phyloP scores from a whole-genome alignment of 2,113 vertebrate species.

The Crotalus horridus region DNA sequence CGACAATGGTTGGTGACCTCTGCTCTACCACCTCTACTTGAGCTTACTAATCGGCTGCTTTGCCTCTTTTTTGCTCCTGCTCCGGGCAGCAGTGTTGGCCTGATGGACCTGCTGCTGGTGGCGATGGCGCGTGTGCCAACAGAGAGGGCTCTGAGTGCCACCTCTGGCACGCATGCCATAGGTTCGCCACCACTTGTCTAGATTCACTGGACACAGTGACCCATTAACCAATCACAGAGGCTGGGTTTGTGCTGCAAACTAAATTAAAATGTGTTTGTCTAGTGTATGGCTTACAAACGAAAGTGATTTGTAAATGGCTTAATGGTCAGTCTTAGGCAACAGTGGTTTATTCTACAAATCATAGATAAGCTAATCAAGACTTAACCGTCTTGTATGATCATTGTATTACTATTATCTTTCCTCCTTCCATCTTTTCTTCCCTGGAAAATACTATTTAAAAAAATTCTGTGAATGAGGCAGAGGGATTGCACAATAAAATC shows the following conservation, averaged over 20 bases:
- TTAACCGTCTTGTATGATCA: not conserved
- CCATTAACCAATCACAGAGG: not conserved
- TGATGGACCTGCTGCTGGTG: too few species aligned
- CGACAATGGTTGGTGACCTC: too few species aligned
- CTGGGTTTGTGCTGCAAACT: not conserved
- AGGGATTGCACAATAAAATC: not conserved
- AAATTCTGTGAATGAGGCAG: not conserved
- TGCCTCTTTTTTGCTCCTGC: too few species aligned
- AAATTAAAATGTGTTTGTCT: not conserved
- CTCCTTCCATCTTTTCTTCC: not conserved
- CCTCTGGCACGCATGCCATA: too few species aligned
- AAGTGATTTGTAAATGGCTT: not conserved
- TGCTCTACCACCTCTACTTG: too few species aligned
- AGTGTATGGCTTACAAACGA: not conserved
- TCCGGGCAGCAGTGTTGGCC: too few species aligned
- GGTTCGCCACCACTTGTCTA: not conserved
- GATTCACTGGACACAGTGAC: not conserved
- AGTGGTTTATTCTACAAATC: not conserved
- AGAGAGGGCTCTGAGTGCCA: too few species aligned
- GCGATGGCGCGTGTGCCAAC: too few species aligned
- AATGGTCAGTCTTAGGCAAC: not conserved
- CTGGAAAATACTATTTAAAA: not conserved
- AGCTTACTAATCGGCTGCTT: too few species aligned
- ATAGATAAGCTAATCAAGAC: not conserved
- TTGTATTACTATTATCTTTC: not conserved